A percentile compares a stretch with the other conserved stretches of the same genome.
These are phyloP conservation scores for Acanthosoma haemorrhoidale DNA, from an alignment of 2,888 invertebrate species.

Conservation along the genomic window DNA sequence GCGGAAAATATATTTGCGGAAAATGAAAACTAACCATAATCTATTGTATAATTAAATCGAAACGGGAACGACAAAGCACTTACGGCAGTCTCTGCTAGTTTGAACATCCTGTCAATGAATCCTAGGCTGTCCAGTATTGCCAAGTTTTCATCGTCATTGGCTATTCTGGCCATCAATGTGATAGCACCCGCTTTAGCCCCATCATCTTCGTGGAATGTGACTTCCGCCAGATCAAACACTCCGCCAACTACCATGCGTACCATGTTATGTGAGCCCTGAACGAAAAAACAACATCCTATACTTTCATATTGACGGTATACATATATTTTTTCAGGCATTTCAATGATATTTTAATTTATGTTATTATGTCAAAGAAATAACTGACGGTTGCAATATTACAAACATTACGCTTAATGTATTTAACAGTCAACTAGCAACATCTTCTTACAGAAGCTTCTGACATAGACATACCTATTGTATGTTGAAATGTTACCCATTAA, in stretches of 20 bases:
- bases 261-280: neutral
- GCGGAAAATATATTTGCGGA: too few relatives aligned
- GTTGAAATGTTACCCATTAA: too few relatives aligned
- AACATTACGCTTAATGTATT: neutral
- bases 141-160: neutral
- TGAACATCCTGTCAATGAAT: conserved; percentile 1
- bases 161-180: neutral
- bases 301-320: neutral
- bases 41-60: too few relatives aligned
- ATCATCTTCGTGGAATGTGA: conserved; percentile 14
- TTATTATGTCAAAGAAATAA: neutral
- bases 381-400: neutral
- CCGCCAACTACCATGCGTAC: neutral
- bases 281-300: neutral
- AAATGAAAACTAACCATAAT: too few relatives aligned
- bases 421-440: neutral
- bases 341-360: neutral
- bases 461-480: too few relatives aligned
- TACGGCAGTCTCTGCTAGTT: neutral
- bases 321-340: neutral
- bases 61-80: neutral
- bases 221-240: neutral
- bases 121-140: neutral
- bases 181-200: conserved; percentile 11
- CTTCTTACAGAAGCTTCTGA: too few relatives aligned